Base-by-base conservation (phyloP, 92 coral and sea anemone species). In the Isaurus tuberculatus region DNA sequence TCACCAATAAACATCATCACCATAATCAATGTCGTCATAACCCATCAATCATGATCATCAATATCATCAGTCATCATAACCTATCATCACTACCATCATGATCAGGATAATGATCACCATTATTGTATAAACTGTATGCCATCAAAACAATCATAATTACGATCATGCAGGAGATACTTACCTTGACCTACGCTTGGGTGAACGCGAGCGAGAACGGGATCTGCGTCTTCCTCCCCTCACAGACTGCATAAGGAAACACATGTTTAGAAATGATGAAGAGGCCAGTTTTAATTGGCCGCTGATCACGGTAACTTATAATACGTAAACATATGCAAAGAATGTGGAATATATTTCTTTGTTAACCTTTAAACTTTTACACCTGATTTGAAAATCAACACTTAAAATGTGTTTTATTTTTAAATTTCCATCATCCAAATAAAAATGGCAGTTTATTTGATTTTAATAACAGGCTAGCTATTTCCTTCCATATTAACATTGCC, bases 181-280 rank as follows among this genome's bases (percentile, higher is more conserved):
- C 92, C 92, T 89, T 51, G 89, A 74, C 36, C 89, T 88, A 40
- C 95, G 92, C 20, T 91, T 88, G 26, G 95, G 95, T 43, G 95
- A 92, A 2, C 91, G 85, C 14, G 95, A 92, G 11, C 93, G 89
- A 30, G 95, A 90, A n/a, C 90, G 90, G 4, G 90, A 82, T 27
- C 95, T 80, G 65, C 90, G 55, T 4, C 89, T 79, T 27, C 90
- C 73, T 34, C 88, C 88, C 60, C 91, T 88, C 67, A 44, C 63
- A 3, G 83, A 44, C 83, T 70, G 65, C 49, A 73, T n/a, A 46
- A 48, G 20, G 46, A 43, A 7, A 64, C 14, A 31, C 30, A 42
- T 1, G 15, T n/a, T 8, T 49, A 5, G 43, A 13, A 55, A 19
- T 46, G 16, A 48, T 4, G 16, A 4, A 49, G 57, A 5, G 26